These are phyloP conservation scores for Ryuthela nishihirai DNA, from an alignment of 2,888 invertebrate species.

Conservation along the genomic window DNA sequence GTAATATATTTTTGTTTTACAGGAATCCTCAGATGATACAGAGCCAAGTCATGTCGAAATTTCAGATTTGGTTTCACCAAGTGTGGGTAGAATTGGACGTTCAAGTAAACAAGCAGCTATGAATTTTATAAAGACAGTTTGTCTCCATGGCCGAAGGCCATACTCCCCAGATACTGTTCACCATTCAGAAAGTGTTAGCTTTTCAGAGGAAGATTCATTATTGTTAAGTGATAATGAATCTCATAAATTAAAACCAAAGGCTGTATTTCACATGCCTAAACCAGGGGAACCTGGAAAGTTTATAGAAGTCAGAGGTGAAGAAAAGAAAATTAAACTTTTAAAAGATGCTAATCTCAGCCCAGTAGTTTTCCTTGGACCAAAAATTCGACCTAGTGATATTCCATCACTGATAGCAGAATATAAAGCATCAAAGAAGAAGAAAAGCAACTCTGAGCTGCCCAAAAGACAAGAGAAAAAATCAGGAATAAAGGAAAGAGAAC, in stretches of 20 bases:
- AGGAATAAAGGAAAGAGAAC: no score
- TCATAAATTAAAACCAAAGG: background rate
- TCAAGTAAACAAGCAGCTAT: conserved; percentile 34
- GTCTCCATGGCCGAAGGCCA: conserved; percentile 12
- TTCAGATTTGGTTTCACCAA: conserved; percentile 2
- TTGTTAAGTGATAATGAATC: no score
- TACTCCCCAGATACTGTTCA: conserved; percentile 1
- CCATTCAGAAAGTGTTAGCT: no score
- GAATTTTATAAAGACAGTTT: conserved; percentile 34
- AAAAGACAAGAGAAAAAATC: no score
- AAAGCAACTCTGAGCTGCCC: no score
- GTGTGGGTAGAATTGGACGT: conserved; percentile 14
- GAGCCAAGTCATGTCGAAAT: conserved; percentile 21
- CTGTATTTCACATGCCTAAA: conserved; percentile 5
- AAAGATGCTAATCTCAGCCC: conserved; percentile 26
- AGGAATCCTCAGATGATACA: conserved; percentile 26
- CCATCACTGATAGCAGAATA: no score
- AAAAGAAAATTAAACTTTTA: conserved; percentile 12
- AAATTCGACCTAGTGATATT: no score
- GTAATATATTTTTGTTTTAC: background rate
- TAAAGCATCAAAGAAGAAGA: no score
- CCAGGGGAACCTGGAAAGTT: conserved; percentile 12
- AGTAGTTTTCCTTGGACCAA: conserved; percentile 15
- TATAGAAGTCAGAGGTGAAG: conserved; percentile 26
- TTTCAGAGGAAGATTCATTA: no score